Evolutionary conservation across 2,113 vertebrate species (phyloP).

Genomic region (Scatophagus argus): DNA sequence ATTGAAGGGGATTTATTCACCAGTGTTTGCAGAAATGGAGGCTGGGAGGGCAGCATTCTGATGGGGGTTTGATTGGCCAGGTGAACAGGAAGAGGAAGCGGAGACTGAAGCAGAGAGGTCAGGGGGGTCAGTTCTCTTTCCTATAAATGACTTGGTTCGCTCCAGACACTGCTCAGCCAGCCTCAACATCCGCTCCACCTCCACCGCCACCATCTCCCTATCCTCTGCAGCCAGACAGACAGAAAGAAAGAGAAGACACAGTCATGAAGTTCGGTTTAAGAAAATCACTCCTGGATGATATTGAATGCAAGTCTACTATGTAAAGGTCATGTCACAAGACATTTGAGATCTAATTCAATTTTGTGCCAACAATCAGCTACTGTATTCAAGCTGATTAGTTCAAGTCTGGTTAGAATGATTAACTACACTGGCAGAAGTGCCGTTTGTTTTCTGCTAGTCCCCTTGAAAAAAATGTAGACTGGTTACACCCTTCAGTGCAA

Average conservation of each 20-base stretch:
- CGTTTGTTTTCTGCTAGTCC: not conserved
- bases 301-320: not conserved
- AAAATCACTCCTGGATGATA: not conserved
- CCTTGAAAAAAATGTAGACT: not conserved
- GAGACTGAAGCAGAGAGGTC: constrained; percentile 19
- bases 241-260: not conserved
- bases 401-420: constrained; percentile 6
- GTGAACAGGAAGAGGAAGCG: not conserved
- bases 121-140: constrained; percentile 44
- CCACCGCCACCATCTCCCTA: constrained; percentile 75
- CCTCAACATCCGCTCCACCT: constrained; percentile 92
- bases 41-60: not conserved
- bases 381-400: constrained; percentile 49
- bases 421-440: not conserved
- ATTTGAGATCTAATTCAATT: not conserved
- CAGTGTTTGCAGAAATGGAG: not conserved
- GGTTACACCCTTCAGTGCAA: not conserved
- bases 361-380: not conserved
- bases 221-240: constrained; percentile 71
- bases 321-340: not conserved
- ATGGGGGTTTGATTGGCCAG: constrained; percentile 17
- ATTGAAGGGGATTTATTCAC: constrained; percentile 43
- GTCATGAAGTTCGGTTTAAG: not conserved
- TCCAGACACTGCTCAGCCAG: constrained; percentile 95
- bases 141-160: constrained; percentile 89